Conservation (phyloP, 2,888 invertebrate genomes). For the Quadroppia sp. region DNA sequence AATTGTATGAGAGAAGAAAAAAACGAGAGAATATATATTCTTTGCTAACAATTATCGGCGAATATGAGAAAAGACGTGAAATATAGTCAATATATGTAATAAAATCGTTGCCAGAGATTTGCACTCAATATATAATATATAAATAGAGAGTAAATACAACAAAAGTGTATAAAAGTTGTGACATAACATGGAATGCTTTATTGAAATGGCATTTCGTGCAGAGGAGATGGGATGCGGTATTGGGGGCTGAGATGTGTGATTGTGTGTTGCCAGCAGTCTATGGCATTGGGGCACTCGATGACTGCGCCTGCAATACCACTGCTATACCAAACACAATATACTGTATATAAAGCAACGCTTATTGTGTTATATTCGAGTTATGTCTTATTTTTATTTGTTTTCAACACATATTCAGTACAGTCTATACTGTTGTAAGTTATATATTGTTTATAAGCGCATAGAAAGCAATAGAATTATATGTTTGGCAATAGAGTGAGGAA, state of each 20-base stretch:
- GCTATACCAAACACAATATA: not conserved
- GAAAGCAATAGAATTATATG: conserved; percentile 27
- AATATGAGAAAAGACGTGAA: conserved; percentile 29
- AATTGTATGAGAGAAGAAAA: not conserved
- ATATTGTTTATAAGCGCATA: conserved; percentile 18
- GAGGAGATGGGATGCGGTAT: not conserved
- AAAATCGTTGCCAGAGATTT: conserved; percentile 1
- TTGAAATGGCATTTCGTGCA: conserved; percentile 34
- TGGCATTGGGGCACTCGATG: not conserved
- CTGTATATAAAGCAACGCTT: not conserved
- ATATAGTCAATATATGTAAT: conserved; percentile 24
- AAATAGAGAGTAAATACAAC: not conserved
- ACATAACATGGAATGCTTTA: conserved; percentile 33
- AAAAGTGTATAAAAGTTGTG: conserved; percentile 19
- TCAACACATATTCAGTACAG: not conserved
- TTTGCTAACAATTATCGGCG: conserved; percentile 21
- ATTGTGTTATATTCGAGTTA: conserved; percentile 26
- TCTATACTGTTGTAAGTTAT: not conserved
- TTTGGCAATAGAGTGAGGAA: not conserved
- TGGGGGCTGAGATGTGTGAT: conserved; percentile 29
- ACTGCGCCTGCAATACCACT: not conserved
- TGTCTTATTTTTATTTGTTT: conserved; percentile 32
- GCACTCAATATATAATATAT: conserved; percentile 32
- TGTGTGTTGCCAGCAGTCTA: conserved; percentile 8
- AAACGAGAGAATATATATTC: conserved; percentile 7